Base-by-base conservation (phyloP, 2,888 invertebrate genomes). In the Diabrotica balteata region DNA sequence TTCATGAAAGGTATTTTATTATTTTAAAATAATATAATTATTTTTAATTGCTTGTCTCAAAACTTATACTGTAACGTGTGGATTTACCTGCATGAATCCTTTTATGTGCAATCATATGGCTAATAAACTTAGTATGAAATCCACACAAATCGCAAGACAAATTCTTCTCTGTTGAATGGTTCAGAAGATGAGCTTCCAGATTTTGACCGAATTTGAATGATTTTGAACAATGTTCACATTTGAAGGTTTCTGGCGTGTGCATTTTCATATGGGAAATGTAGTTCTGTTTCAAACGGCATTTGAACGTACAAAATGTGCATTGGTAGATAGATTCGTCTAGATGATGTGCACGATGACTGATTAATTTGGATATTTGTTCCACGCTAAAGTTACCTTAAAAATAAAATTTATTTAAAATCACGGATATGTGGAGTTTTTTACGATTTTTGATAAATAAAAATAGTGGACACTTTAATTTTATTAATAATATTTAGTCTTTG, bases 91-190 rank as follows among this genome's bases (percentile, higher is more conserved):
- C 86, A 80, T 91, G 91, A 66, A 89, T 88, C 63, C 90, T 83
- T 75, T 88, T 88, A 79, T 91, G 91, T 10, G 88, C 86, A 55
- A 89, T 87, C 78, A 90, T 86, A 79, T 90, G 89, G 73, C 89
- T 89, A 72, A 89, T 85, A 78, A 88, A 90, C 79, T 90, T 90
- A 49, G 90, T 90, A 68, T 88, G 86, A 79, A 90, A 91, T 8
- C 89, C 89, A 81, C 91, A 91, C n/a, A 86, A 85, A 70, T 90
- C 90, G 79, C 91, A 91, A 1, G 87, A 83, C 72, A 87, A 86
- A n/a, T 86, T 87, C 70, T 89, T 86, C 67, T 86, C 86, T 55
- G 85, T 74, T 52, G 85, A 84, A 77, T 89, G 89, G 2, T 85
- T 86, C 52, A 86, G 84, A 77, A 86, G 80, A 78, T 90, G 90